Evolutionary conservation across 2,797 vertebrate genomes (phyloP).

Genomic region (Rhinophrynus dorsalis): DNA sequence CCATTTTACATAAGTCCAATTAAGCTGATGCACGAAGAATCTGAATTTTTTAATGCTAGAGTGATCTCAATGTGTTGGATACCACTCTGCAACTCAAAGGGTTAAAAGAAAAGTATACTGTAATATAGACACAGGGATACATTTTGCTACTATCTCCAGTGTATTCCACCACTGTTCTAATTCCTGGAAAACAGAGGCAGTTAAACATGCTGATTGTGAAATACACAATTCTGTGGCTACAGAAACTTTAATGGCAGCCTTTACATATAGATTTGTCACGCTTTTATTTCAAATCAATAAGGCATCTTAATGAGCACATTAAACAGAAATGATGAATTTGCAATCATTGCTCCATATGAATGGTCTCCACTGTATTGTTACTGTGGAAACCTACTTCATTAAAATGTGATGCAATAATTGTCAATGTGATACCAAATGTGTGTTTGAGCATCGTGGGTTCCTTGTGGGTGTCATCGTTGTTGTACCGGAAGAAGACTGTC

Average conservation of each 20-base stretch:
- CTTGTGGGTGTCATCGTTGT: background rate
- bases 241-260: background rate
- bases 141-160: no score
- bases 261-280: no score
- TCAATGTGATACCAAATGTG: background rate
- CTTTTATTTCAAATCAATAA: background rate
- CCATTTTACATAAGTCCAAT: no score
- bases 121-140: no score
- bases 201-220: background rate
- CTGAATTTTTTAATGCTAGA: no score
- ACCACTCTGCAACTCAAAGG: no score
- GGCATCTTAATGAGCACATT: background rate
- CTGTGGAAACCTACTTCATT: background rate
- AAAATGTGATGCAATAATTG: conserved; percentile 23
- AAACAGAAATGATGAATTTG: no score
- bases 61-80: no score
- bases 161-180: no score
- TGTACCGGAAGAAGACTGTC: conserved; percentile 9
- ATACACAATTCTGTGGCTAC: background rate
- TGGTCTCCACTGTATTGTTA: background rate
- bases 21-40: no score
- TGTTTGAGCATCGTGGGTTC: background rate
- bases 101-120: no score
- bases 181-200: background rate
- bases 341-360: no score